Base-by-base conservation (phyloP, 1,140 invertebrate species). In the Leguminivora glycinivorella region DNA sequence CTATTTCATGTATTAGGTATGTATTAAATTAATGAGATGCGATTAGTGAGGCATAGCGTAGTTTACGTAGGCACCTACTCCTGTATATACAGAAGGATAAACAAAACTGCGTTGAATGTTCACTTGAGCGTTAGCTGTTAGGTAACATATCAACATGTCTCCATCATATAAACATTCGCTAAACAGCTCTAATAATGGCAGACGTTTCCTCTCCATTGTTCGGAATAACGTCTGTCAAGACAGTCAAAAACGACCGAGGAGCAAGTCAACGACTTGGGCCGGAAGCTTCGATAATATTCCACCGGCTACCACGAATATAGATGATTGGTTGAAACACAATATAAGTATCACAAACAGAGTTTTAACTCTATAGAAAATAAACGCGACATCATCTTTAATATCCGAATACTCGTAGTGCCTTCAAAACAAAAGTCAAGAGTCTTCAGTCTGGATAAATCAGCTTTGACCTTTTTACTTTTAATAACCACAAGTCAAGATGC, bases 271-370 rank as follows among this genome's bases (percentile, higher is more conserved):
- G 47, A 52, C 47, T 22, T 52, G 47, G 19, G 47, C 47, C 47
- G 47, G 47, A 52, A 52, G 47, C n/a, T 22, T 52, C 47, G 47
- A 52, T 52, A 52, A 52, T 52, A 52, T 52, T 52, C 47, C 47
- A 52, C 47, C 47, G 47, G 47, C 47, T 52, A 52, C 47, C 47
- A 52, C 47, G 47, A 52, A 52, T 52, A 52, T 52, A 52, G 47
- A 52, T 52, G 47, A 52, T 52, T 52, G 47, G 47, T 52, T 22
- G 47, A 52, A 52, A 52, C 47, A 22, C 47, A 52, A 22, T 52
- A 22, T 22, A 52, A 52, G 7, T 52, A 52, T 52, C 2, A n/a
- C 47, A n/a, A 52, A 52, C 47, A 52, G 47, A 9, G 19, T 22
- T 52, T 52, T 22, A 52, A 52, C 17, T 52, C 47, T 2, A 52